Conservation (phyloP, 1,140 invertebrate species). For the Amphibalanus amphitrite region DNA sequence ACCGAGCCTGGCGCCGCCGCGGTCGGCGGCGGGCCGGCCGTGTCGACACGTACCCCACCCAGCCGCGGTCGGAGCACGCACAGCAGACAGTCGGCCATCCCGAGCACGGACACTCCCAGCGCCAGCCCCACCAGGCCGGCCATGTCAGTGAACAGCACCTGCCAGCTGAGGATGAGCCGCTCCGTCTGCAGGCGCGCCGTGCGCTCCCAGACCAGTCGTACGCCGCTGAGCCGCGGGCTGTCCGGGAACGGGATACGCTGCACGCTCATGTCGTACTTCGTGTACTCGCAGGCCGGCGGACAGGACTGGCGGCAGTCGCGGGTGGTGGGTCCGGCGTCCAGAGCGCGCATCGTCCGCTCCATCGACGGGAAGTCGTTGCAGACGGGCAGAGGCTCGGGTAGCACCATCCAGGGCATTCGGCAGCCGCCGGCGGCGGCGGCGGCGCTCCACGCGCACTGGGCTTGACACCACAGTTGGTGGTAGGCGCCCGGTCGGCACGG, state of each 20-base stretch:
- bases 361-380: not conserved
- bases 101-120: not conserved
- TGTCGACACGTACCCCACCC: no score
- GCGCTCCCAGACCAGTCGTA: not conserved
- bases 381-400: not conserved
- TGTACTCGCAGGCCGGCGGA: not conserved
- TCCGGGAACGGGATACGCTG: not conserved
- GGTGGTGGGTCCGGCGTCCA: not conserved
- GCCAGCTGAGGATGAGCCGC: not conserved
- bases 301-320: not conserved
- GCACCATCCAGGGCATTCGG: not conserved
- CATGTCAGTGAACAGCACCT: not conserved
- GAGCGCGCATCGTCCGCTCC: no score
- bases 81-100: not conserved
- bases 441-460: not conserved
- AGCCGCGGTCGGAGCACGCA: not conserved
- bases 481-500: not conserved
- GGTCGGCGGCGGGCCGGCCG: no score
- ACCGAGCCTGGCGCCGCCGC: no score
- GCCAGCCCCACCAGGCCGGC: not conserved
- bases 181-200: not conserved
- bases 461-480: not conserved
- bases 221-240: not conserved
- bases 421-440: not conserved
- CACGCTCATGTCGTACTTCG: not conserved